A percentile compares a stretch with the other conserved stretches of the same genome.
Conservation (phyloP, 2,113 vertebrate genomes). For the Hoplias malabaricus region DNA sequence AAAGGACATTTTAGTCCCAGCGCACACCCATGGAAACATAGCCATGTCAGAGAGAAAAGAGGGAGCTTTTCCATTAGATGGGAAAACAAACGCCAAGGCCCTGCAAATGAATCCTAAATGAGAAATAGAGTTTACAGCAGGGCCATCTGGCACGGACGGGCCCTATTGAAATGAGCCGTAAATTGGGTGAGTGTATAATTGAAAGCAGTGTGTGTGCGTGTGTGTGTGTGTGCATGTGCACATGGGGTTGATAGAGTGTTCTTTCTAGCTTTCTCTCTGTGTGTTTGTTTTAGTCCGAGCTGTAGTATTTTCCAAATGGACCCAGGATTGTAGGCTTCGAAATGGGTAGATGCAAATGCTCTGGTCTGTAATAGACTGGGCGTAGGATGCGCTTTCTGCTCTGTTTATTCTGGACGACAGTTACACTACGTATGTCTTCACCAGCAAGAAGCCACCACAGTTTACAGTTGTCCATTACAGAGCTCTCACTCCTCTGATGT, state of each 20-base stretch:
- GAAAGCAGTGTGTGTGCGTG: conserved; percentile 53
- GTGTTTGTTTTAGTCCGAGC: conserved; percentile 29
- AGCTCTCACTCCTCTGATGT: neutral
- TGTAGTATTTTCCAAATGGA: conserved; percentile 42
- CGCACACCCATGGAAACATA: neutral
- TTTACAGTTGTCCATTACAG: neutral
- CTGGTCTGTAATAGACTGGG: neutral
- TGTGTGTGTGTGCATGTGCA: conserved; percentile 30
- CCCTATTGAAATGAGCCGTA: conserved; percentile 60
- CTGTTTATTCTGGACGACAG: neutral
- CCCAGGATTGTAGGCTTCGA: conserved; percentile 12
- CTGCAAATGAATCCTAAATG: conserved; percentile 67
- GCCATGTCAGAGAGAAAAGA: conserved; percentile 45
- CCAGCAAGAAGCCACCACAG: neutral
- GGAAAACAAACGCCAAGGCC: conserved; percentile 63
- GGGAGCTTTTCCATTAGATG: conserved; percentile 62
- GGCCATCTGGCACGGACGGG: conserved; percentile 67
- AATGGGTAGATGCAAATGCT: neutral
- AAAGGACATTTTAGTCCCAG: neutral
- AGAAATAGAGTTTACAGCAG: conserved; percentile 62
- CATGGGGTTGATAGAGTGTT: conserved; percentile 13
- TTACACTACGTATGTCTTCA: neutral
- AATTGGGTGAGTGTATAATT: conserved; percentile 58
- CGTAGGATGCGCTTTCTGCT: neutral
- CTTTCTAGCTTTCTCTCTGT: conserved; percentile 49